A percentile compares a stretch with the other conserved stretches of the same genome.
phyloP scores from a whole-genome alignment of 2,797 vertebrate genomes.

The Lutjanus campechanus region DNA sequence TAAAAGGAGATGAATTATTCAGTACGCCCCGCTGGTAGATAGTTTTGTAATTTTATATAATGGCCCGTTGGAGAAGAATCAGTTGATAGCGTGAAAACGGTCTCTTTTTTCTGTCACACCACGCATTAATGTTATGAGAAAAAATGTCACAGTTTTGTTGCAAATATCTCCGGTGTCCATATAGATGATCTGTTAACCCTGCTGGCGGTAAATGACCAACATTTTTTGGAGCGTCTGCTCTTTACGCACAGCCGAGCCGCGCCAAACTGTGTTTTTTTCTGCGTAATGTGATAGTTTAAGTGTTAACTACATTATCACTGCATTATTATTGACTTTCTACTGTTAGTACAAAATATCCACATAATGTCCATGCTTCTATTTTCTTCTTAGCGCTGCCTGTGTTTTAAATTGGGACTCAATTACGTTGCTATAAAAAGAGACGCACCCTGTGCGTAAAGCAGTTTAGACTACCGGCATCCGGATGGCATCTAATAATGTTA shows the following conservation, averaged over 20 bases:
- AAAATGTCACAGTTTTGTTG: slow-evolving; percentile 66
- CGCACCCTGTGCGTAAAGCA: slow-evolving; percentile 88
- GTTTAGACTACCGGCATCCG: slow-evolving; percentile 86
- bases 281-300: slow-evolving; percentile 24
- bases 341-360: slow-evolving; percentile 33
- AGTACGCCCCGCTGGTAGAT: slow-evolving; percentile 90
- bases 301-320: slow-evolving; percentile 15
- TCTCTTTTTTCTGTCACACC: slow-evolving; percentile 81
- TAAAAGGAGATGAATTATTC: slow-evolving; percentile 91
- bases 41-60: slow-evolving; percentile 89
- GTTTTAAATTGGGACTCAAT: slow-evolving; percentile 87
- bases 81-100: slow-evolving; percentile 88
- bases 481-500: slow-evolving; percentile 97
- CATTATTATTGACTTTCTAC: slow-evolving; percentile 34
- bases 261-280: slow-evolving; percentile 15
- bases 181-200: slow-evolving; percentile 34
- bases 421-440: slow-evolving; percentile 90
- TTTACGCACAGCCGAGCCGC: slow-evolving; percentile 49
- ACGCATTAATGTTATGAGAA: slow-evolving; percentile 67
- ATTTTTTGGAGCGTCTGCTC: slow-evolving; percentile 11
- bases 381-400: slow-evolving; percentile 75
- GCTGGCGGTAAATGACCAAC: slow-evolving; percentile 44
- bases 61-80: slow-evolving; percentile 83
- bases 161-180: slow-evolving; percentile 52
- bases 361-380: slow-evolving; percentile 64